phyloP scores from a whole-genome alignment of 2,888 invertebrate species.

The Ptilodon capucinus region DNA sequence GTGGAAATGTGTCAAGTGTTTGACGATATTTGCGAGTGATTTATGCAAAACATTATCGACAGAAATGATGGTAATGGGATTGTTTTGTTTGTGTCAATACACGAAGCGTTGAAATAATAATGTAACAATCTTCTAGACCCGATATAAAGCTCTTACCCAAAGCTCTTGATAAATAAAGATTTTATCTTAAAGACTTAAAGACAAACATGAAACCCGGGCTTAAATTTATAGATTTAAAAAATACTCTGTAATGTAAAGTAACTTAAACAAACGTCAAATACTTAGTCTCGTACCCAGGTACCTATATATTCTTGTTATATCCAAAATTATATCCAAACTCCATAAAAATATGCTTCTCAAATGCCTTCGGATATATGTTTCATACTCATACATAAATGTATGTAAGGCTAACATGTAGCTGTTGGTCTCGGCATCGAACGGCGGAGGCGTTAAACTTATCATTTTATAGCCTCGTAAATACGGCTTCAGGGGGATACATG shows the following conservation, averaged over 20 bases:
- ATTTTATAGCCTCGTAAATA: conserved; percentile 55
- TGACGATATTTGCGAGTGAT: background rate
- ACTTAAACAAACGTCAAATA: too few relatives aligned
- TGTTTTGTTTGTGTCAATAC: background rate
- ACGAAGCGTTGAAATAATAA: background rate
- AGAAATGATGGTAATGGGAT: background rate
- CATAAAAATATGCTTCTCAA: conserved; percentile 6
- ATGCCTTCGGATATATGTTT: conserved; percentile 4
- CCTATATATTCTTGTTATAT: too few relatives aligned
- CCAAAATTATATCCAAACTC: background rate
- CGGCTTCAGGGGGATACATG: conserved; percentile 38
- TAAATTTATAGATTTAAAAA: too few relatives aligned
- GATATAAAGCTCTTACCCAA: too few relatives aligned
- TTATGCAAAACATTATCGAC: background rate
- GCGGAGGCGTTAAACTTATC: conserved; percentile 50
- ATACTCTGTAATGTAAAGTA: too few relatives aligned
- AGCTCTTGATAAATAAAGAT: too few relatives aligned
- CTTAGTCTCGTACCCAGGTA: too few relatives aligned
- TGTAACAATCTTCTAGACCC: too few relatives aligned
- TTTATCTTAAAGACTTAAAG: too few relatives aligned
- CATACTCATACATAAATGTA: conserved; percentile 11
- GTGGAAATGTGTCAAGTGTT: conserved; percentile 1
- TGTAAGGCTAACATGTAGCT: conserved; percentile 18
- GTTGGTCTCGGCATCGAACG: background rate
- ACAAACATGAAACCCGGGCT: too few relatives aligned